Evolutionary conservation across 2,888 invertebrate species (phyloP).

Genomic region (Caenorhabditis wallacei): DNA sequence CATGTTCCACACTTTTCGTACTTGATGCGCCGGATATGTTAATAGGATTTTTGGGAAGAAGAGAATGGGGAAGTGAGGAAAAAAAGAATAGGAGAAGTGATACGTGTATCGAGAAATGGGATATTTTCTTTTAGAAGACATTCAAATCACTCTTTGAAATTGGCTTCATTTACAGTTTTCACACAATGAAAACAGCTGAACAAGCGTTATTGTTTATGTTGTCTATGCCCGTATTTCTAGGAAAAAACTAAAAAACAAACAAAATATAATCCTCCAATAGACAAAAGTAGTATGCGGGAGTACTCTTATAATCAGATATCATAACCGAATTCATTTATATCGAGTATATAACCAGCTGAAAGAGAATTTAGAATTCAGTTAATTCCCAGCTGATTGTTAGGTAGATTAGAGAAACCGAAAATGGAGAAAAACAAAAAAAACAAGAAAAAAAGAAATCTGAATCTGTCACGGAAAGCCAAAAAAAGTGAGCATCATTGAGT

Average conservation of each 20-base stretch:
- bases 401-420: background rate
- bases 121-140: background rate
- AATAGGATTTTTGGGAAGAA: conserved; percentile 49
- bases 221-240: background rate
- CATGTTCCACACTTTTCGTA: conserved; percentile 59
- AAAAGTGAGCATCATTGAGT: conserved; percentile 47
- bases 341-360: background rate
- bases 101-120: conserved; percentile 5
- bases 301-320: conserved; percentile 1
- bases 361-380: background rate
- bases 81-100: conserved; percentile 20
- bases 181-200: conserved; percentile 21
- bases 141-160: background rate
- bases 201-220: conserved; percentile 15
- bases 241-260: conserved; percentile 26
- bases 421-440: conserved; percentile 9
- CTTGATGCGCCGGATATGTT: conserved; percentile 61
- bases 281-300: background rate
- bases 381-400: background rate
- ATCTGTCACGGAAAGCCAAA: conserved; percentile 38
- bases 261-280: conserved; percentile 4
- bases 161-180: background rate
- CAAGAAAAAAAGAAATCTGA: conserved; percentile 24
- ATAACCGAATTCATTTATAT: background rate
- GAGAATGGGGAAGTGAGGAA: background rate